Evolutionary conservation across 1,140 invertebrate genomes (phyloP).

Genomic region (Microvelia longipes): DNA sequence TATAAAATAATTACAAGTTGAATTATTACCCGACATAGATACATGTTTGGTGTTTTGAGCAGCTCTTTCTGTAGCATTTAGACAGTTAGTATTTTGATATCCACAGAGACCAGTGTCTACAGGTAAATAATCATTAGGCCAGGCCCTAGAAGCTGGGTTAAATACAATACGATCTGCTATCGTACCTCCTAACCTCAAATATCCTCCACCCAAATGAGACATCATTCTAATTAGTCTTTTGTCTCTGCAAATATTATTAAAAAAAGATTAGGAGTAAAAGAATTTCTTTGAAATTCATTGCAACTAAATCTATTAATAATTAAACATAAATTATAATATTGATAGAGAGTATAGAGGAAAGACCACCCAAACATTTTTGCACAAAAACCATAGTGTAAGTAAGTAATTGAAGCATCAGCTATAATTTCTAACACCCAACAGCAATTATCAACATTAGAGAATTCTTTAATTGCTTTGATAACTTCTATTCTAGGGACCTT

Average conservation of each 20-base stretch:
- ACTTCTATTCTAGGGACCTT: too few relatives aligned
- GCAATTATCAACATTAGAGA: too few relatives aligned
- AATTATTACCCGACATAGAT: slow-evolving; percentile 8
- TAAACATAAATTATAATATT: background rate
- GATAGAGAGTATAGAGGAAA: background rate
- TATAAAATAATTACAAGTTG: too few relatives aligned
- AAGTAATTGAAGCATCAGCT: too few relatives aligned
- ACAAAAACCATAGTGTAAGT: too few relatives aligned
- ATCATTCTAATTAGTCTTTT: background rate
- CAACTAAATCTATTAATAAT: too few relatives aligned
- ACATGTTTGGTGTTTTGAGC: slow-evolving; percentile 6
- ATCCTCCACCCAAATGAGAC: slow-evolving; percentile 10
- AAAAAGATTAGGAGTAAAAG: too few relatives aligned
- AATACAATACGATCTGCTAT: slow-evolving; percentile 9
- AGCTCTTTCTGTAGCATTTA: background rate
- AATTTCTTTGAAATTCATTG: too few relatives aligned
- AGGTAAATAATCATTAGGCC: slow-evolving; percentile 1
- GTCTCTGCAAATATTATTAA: slow-evolving; percentile 9
- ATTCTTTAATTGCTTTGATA: too few relatives aligned
- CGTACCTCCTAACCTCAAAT: slow-evolving; percentile 10
- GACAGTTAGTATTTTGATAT: background rate
- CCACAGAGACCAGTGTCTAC: slow-evolving; percentile 9
- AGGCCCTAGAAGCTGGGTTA: background rate
- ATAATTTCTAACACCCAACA: too few relatives aligned
- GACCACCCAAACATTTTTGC: too few relatives aligned